Percentiles rank a stretch among this genome's conserved stretches.
phyloP scores from a whole-genome alignment of 2,113 vertebrate species.

The Rhinolophus ferrumequinum region DNA sequence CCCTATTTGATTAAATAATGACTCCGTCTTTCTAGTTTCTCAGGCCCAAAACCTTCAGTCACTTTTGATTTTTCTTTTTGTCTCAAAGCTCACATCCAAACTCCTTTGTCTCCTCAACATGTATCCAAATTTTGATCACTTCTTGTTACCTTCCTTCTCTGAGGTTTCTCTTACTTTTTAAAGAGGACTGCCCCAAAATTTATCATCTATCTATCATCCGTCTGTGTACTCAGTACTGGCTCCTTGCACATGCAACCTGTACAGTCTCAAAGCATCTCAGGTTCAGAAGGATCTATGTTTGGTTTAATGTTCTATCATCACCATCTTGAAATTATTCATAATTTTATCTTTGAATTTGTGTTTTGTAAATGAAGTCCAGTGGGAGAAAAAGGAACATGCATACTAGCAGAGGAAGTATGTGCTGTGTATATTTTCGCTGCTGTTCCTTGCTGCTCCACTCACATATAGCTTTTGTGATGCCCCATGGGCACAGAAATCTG shows the following conservation, averaged over 20 bases:
- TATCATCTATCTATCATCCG: not conserved
- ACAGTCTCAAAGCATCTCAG: not conserved
- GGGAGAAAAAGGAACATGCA: not conserved
- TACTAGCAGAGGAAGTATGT: not conserved
- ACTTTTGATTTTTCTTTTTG: conserved; percentile 6
- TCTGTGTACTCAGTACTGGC: not conserved
- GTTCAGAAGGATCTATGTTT: not conserved
- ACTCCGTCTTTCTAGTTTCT: not conserved
- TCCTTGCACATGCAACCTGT: not conserved
- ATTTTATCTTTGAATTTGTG: not conserved
- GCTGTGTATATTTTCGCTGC: no score
- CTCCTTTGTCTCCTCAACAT: not conserved
- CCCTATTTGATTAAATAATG: conserved; percentile 2
- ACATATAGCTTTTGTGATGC: not conserved
- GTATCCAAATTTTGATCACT: not conserved
- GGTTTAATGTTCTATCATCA: not conserved
- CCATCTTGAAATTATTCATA: not conserved
- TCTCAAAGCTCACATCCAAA: not conserved
- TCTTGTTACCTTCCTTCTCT: not conserved
- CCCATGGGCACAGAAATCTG: not conserved
- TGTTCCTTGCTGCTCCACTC: not conserved
- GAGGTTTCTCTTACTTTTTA: not conserved
- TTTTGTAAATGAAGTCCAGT: not conserved
- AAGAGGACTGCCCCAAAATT: rapidly evolving
- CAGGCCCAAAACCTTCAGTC: not conserved